Conservation (phyloP, 2,888 invertebrate species). For the Argynnis bischoffii region DNA sequence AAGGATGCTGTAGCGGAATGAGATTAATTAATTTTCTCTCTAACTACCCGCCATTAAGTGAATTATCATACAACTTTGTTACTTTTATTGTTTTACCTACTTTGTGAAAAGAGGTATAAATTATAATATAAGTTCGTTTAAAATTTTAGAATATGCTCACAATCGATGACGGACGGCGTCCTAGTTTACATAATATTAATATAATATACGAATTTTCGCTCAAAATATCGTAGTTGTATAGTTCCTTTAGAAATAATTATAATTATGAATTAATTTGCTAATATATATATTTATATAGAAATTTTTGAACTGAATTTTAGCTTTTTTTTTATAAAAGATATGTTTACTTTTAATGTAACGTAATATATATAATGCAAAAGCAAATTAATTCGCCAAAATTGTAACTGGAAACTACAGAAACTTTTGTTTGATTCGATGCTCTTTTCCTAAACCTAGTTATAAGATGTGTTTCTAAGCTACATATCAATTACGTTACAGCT, state of each 20-base stretch:
- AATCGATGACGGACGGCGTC: background rate
- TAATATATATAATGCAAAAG: too few species aligned
- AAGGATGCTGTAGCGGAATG: too few species aligned
- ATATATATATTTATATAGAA: background rate
- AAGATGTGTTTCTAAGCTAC: conserved; percentile 23
- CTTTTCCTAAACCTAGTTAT: conserved; percentile 20
- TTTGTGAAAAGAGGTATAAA: too few species aligned
- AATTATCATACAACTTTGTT: too few species aligned
- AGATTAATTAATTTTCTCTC: too few species aligned
- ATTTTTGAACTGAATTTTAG: too few species aligned
- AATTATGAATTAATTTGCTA: conserved; percentile 10
- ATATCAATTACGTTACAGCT: conserved; percentile 26
- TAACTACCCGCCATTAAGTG: too few species aligned
- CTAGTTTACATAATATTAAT: background rate
- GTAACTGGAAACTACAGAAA: background rate
- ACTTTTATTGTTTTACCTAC: too few species aligned
- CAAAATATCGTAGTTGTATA: conserved; percentile 64
- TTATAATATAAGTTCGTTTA: too few species aligned
- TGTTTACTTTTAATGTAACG: too few species aligned
- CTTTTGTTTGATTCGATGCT: background rate
- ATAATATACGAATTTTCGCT: conserved; percentile 49
- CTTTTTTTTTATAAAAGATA: too few species aligned
- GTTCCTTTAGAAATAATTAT: conserved; percentile 70
- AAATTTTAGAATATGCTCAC: background rate
- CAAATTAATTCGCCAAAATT: too few species aligned